Evolutionary conservation across 2,888 invertebrate genomes (phyloP).

Genomic region (Ochropacha duplaris): DNA sequence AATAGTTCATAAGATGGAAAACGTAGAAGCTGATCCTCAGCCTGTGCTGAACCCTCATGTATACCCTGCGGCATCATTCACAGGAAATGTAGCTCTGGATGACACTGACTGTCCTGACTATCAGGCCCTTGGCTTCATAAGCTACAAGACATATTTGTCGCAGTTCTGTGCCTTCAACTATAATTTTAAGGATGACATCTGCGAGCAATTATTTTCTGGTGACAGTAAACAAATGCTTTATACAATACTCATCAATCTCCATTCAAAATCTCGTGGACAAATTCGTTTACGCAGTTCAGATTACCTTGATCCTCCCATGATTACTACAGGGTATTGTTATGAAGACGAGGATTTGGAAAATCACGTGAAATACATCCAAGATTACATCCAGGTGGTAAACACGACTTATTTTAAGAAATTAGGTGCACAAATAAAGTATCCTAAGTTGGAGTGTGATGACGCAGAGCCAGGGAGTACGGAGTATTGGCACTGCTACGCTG

Average conservation of each 20-base stretch:
- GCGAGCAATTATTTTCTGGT: constrained; percentile 4
- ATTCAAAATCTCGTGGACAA: constrained; percentile 38
- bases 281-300: constrained; percentile 33
- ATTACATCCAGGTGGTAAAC: constrained; percentile 37
- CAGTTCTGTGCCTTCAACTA: constrained; percentile 20
- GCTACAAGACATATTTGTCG: constrained; percentile 15
- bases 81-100: constrained; percentile 28
- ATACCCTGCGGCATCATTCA: constrained; percentile 17
- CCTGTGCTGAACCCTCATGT: constrained; percentile 14
- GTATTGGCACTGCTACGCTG: constrained; percentile 34
- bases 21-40: not conserved
- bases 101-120: constrained; percentile 26
- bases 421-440: constrained; percentile 29
- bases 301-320: constrained; percentile 33
- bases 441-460: constrained; percentile 11
- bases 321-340: constrained; percentile 30
- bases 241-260: constrained; percentile 21
- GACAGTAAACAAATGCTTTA: constrained; percentile 10
- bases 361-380: constrained; percentile 29
- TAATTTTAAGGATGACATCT: constrained; percentile 14
- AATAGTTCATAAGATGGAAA: constrained; percentile 20
- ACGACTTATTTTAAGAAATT: constrained; percentile 38
- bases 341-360: constrained; percentile 36
- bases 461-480: constrained; percentile 18
- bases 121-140: constrained; percentile 16